Percentiles rank a stretch among this genome's conserved stretches.
These are phyloP conservation scores for Macroglossus sobrinus DNA, from an alignment of 2,113 vertebrate genomes.

Conservation along the genomic window DNA sequence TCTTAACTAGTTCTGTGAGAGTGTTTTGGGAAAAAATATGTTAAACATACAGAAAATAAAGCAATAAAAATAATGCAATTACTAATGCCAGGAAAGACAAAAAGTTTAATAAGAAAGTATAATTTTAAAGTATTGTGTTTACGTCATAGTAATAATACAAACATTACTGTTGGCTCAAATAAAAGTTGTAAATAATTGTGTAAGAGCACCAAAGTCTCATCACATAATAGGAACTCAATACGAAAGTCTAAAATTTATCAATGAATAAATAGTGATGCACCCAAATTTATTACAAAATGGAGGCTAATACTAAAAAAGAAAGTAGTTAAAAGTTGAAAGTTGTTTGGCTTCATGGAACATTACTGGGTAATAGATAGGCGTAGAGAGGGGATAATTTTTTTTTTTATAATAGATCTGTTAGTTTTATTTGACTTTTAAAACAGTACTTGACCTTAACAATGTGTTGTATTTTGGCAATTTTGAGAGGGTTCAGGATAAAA, in stretches of 20 bases:
- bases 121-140: not conserved
- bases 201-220: not conserved
- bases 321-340: slow-evolving; percentile 11
- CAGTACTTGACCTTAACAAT: not conserved
- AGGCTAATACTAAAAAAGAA: not conserved
- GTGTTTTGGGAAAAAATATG: not conserved
- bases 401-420: not conserved
- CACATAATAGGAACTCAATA: not conserved
- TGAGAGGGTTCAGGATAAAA: not conserved
- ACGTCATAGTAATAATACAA: not conserved
- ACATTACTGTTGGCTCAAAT: not conserved
- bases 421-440: slow-evolving; percentile 3
- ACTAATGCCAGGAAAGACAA: not conserved
- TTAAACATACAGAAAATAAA: not conserved
- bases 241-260: not conserved
- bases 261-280: not conserved
- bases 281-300: slow-evolving; percentile 21
- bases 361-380: not conserved
- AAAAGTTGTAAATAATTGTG: not conserved
- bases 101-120: not conserved
- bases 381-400: not conserved
- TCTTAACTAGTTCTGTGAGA: not conserved
- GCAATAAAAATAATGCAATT: not conserved
- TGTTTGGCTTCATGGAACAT: not conserved
- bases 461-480: slow-evolving; percentile 31